Evolutionary conservation across 2,797 vertebrate genomes (phyloP), one percentile per base, ranked within the genome.

Genomic region (Bradypodion ventrale): DNA sequence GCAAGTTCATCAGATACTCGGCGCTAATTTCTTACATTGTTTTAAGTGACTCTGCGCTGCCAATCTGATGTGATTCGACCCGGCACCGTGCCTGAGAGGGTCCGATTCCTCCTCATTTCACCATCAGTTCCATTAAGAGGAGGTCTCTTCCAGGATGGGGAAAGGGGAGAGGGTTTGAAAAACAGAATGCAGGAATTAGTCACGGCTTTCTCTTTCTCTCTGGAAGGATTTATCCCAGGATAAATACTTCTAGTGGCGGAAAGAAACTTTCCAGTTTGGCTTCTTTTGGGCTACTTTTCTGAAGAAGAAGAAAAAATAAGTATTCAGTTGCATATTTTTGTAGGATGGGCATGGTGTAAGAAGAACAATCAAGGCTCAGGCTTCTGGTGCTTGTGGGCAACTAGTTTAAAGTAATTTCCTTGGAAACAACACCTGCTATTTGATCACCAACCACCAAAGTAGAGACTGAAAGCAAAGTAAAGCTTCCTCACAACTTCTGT

Each of bases 21-120:
- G 72, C 85, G 83, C 94, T 95, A 93, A 95, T 94, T 85, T 93
- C 92, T 92, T 91, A 91, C 89, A 94, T 93, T 70, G 82, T 94
- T 95, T 56, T 95, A 93, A 95, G 94, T 94, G 94, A 96, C 94
- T 96, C 91, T 78, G 4, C 60, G 16, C 91, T 90, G 91, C 94
- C 91, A 91, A n/a, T 87, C 82, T 87, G 89, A 93, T 94, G 87
- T 86, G 88, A 94, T 96, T 95, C 95, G 91, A 88, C 92, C 89
- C 37, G 5, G 76, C 0, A 9, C 87, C 60, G 52, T 84, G 3
- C 92, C 92, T 21, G 29, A 81, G 2, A 49, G 62, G 8, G 15
- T 90, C 91, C n/a, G 27, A 21, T 78, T 88, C 78, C 90, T 88
- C 88, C 83, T 84, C 65, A 5, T 78, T 69, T 89, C 90, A 84